Percentiles rank a stretch among this genome's conserved stretches.
These are phyloP conservation scores for Camelus bactrianus DNA, from an alignment of 2,113 vertebrate species.

Conservation along the genomic window DNA sequence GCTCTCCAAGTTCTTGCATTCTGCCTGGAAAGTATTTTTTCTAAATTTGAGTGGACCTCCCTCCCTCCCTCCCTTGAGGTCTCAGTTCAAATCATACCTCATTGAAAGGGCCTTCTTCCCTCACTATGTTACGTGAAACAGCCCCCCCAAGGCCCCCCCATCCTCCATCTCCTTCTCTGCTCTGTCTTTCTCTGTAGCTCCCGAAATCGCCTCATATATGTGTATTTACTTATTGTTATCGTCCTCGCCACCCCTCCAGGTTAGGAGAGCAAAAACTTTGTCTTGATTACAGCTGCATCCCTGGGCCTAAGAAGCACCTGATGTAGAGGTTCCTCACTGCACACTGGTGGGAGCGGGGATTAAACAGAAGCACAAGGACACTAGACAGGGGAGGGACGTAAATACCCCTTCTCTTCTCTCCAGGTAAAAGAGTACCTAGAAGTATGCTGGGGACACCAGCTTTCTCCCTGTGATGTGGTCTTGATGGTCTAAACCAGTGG, in stretches of 20 bases:
- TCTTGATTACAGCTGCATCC: background rate
- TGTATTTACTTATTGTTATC: background rate
- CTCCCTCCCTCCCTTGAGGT: background rate
- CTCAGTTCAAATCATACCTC: background rate
- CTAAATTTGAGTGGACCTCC: background rate
- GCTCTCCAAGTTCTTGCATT: background rate
- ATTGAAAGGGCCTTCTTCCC: background rate
- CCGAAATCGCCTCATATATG: fast-evolving
- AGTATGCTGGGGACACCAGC: background rate
- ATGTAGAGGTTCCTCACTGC: background rate
- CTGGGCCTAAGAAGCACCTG: background rate
- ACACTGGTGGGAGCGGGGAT: background rate
- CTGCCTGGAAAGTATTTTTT: background rate
- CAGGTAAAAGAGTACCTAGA: background rate
- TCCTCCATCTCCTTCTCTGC: background rate
- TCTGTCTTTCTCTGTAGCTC: background rate
- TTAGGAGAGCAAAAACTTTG: background rate
- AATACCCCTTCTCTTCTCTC: background rate
- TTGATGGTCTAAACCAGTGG: too few relatives aligned
- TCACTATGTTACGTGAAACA: background rate
- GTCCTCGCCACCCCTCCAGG: background rate
- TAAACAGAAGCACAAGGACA: background rate
- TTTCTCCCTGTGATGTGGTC: background rate
- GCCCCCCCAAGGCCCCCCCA: background rate
- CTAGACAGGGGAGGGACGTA: background rate